These are phyloP conservation scores for Drosophila sproati DNA, from an alignment of 1,140 invertebrate species.

Conservation along the genomic window DNA sequence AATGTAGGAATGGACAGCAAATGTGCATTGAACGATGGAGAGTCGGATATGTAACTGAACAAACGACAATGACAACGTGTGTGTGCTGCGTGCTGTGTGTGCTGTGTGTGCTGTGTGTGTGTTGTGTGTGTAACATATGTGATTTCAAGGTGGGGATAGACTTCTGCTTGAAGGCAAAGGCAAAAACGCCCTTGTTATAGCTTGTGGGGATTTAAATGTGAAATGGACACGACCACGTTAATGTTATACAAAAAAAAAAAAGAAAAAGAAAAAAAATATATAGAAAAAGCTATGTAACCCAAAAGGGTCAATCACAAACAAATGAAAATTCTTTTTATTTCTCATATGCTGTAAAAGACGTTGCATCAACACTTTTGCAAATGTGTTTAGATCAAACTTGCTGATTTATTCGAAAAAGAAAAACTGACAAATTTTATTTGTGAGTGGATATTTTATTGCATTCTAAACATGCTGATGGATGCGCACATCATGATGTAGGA, in stretches of 20 bases:
- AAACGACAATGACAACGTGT: constrained; percentile 28
- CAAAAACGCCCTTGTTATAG: neutral
- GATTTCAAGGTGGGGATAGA: constrained; percentile 38
- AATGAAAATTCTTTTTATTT: constrained; percentile 35
- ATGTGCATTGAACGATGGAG: constrained; percentile 56
- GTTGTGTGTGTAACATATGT: constrained; percentile 67
- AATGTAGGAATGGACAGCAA: constrained; percentile 68
- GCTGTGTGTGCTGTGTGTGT: constrained; percentile 13
- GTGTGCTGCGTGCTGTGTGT: neutral
- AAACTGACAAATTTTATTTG: neutral
- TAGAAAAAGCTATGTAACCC: constrained; percentile 28
- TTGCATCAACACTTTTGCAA: constrained; percentile 21
- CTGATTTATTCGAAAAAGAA: constrained; percentile 12
- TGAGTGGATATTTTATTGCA: no score
- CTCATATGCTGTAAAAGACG: constrained; percentile 10
- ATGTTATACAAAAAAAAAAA: neutral
- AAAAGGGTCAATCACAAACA: constrained; percentile 34
- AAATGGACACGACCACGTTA: constrained; percentile 21
- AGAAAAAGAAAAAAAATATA: neutral
- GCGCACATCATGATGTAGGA: neutral
- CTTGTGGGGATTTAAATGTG: constrained; percentile 23
- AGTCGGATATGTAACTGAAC: constrained; percentile 8
- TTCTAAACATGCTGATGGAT: neutral
- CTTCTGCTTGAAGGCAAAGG: constrained; percentile 12
- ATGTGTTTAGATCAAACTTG: constrained; percentile 18